Percentiles rank a stretch among this genome's conserved stretches.
phyloP scores from a whole-genome alignment of 2,888 invertebrate species.

The Drosophila ezoana region DNA sequence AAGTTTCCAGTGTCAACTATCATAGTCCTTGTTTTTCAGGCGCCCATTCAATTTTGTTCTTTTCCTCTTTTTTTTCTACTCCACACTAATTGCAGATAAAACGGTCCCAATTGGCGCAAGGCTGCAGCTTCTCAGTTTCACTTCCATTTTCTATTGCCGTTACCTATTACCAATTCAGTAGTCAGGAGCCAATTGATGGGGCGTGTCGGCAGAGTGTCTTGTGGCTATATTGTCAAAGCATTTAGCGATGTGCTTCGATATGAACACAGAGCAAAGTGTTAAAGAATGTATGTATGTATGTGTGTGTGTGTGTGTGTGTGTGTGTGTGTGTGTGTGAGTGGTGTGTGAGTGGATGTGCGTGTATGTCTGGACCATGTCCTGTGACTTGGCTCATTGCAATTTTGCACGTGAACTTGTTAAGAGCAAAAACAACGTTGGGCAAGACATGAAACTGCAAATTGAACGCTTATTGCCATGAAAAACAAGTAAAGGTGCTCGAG shows the following conservation, averaged over 20 bases:
- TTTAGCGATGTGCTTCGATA: slow-evolving; percentile 30
- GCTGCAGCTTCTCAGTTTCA: background rate
- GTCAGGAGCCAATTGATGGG: slow-evolving; percentile 21
- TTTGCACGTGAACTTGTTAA: slow-evolving; percentile 74
- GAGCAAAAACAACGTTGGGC: slow-evolving; percentile 38
- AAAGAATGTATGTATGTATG: background rate
- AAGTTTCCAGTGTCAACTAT: slow-evolving; percentile 21
- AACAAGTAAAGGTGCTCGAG: background rate
- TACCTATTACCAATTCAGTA: slow-evolving; percentile 9
- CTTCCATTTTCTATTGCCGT: slow-evolving; percentile 9
- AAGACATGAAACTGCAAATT: slow-evolving; percentile 69
- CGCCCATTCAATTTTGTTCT: background rate
- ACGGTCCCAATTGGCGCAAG: slow-evolving; percentile 51
- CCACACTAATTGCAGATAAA: slow-evolving; percentile 66
- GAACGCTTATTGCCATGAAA: slow-evolving; percentile 54
- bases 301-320: background rate
- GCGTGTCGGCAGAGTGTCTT: background rate
- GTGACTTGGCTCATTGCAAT: slow-evolving; percentile 58
- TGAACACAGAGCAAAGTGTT: slow-evolving; percentile 8
- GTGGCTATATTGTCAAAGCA: slow-evolving; percentile 30
- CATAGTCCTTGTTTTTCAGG: slow-evolving; percentile 1
- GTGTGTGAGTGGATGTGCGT: slow-evolving; percentile 1
- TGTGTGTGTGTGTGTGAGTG: background rate
- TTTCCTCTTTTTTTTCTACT: background rate
- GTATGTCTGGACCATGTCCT: slow-evolving; percentile 31